Percentiles rank a stretch among this genome's conserved stretches.
Conservation (phyloP, 2,888 invertebrate species). For the Seladonia tumulorum region DNA sequence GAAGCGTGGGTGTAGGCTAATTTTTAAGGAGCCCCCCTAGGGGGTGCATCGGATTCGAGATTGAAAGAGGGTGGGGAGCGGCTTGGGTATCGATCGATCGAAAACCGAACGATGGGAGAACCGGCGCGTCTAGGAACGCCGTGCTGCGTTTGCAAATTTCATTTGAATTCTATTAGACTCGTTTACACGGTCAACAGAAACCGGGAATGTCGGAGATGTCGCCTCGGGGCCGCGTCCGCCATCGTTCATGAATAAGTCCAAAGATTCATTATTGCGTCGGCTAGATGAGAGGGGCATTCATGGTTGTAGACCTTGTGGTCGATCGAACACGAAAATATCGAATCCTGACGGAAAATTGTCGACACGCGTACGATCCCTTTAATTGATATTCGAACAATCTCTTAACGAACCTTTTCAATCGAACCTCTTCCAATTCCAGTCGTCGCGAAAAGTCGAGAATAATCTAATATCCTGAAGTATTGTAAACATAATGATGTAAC, state of each 20-base stretch:
- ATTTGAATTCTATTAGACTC: constrained; percentile 47
- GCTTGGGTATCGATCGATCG: not conserved
- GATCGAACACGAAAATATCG: constrained; percentile 8
- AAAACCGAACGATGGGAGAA: not conserved
- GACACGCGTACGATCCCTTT: not conserved
- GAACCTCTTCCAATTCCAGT: too few species aligned
- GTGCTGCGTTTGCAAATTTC: constrained; percentile 51
- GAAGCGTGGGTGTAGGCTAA: constrained; percentile 3
- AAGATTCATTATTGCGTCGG: constrained; percentile 15
- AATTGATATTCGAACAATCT: not conserved
- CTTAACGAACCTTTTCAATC: too few species aligned
- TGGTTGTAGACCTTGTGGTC: constrained; percentile 1
- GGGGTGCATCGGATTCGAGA: not conserved
- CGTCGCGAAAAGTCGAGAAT: too few species aligned
- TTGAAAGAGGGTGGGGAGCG: not conserved
- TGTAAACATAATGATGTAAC: too few species aligned
- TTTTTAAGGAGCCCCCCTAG: constrained; percentile 20
- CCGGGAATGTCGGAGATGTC: constrained; percentile 30
- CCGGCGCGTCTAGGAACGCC: constrained; percentile 2
- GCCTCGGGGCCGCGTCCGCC: constrained; percentile 21
- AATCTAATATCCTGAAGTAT: too few species aligned
- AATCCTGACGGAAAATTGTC: not conserved
- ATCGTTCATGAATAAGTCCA: constrained; percentile 30
- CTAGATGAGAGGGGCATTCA: not conserved
- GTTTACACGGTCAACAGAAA: constrained; percentile 19